Evolutionary conservation across 92 coral and sea anemone species (phyloP), one percentile per base, ranked within the genome.

Genomic region (Montipora capitata): DNA sequence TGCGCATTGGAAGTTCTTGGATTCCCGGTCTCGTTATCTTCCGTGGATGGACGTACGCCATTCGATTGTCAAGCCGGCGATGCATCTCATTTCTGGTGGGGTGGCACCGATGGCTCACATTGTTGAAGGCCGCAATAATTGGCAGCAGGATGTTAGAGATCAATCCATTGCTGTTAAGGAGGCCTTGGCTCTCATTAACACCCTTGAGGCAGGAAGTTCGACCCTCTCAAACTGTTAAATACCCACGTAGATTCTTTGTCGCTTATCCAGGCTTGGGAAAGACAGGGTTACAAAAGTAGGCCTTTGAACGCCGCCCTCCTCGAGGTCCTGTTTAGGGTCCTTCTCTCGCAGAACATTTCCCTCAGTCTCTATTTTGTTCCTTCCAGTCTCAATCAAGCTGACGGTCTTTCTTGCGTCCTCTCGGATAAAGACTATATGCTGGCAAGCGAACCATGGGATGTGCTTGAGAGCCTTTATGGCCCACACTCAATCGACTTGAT

Each of bases 21-120:
- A 27, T 27, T 27, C 35, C 35, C 35, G 35, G 35, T 64, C 69
- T 8, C 38, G 27, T 18, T 39, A 67, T 67, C 72, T 35, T 2
- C 72, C 42, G 41, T 67, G 48, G 72, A 67, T 67, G 72, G 72
- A 48, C 10, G 78, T 48, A 57, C 42, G 63, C 48, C 78, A 74
- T 74, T 74, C 48, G 49, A 57, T 74, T 44, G 78, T 74, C 59
- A 51, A 74, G n/a, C 78, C 7, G 20, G 63, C 40, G 91, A 85
- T 76, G 91, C 93, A 13, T 93, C 91, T 41, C 82, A 89, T 15
- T 89, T 70, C 62, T 89, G 84, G 6, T 93, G 95, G 93, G 91
- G 87, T 17, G 91, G 87, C 48, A 38, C 57, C 7, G 75, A 49
- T 7, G 70, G 72, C 0, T 65, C 68, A 5, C 91, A 74, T 9